Evolutionary conservation across 2,888 invertebrate genomes (phyloP).

Genomic region (Harpalus rufipes): DNA sequence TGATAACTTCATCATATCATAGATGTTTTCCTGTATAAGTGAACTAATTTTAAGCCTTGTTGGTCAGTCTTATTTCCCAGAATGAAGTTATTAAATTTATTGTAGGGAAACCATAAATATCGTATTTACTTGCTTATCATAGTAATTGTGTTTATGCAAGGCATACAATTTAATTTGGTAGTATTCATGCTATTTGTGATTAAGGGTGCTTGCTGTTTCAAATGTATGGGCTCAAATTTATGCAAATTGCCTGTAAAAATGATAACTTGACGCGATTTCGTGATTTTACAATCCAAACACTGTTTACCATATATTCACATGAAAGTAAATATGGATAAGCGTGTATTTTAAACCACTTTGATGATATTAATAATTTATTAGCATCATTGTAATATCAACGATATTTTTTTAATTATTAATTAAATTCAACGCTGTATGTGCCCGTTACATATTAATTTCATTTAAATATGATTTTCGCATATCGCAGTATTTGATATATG

Average conservation of each 20-base stretch:
- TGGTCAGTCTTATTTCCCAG: too few species aligned
- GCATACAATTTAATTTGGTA: constrained; percentile 32
- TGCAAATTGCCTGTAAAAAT: constrained; percentile 54
- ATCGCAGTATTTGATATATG: neutral
- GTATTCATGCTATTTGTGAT: constrained; percentile 17
- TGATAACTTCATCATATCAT: too few species aligned
- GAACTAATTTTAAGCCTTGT: too few species aligned
- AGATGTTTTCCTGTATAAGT: too few species aligned
- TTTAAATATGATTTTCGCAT: neutral
- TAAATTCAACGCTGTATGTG: neutral
- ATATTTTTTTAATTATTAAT: constrained; percentile 16
- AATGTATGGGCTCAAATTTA: constrained; percentile 34
- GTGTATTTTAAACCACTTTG: neutral
- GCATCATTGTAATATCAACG: neutral
- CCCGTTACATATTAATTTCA: neutral
- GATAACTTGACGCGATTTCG: constrained; percentile 45
- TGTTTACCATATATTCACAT: constrained; percentile 13
- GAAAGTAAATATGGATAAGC: constrained; percentile 1
- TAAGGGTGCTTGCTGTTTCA: constrained; percentile 33
- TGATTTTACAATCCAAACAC: constrained; percentile 34
- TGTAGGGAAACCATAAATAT: neutral
- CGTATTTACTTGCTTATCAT: constrained; percentile 19
- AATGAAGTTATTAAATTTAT: too few species aligned
- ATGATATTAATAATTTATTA: constrained; percentile 22
- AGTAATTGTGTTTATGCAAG: neutral